Conservation (phyloP, 2,113 vertebrate species). For the Campylomormyrus tamandua region DNA sequence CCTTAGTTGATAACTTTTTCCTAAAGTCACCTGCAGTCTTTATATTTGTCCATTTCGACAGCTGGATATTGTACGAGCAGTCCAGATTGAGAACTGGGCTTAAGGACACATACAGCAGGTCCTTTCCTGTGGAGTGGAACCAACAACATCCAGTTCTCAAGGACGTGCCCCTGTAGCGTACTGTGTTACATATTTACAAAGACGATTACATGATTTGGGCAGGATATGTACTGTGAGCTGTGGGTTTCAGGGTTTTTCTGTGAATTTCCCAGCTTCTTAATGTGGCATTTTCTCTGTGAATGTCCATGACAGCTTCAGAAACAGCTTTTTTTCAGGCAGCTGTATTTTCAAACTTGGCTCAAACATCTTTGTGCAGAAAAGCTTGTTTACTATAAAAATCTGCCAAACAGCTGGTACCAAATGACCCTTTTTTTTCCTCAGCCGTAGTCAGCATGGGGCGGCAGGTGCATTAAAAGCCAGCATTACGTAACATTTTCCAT, state of each 20-base stretch:
- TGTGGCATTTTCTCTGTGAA: neutral
- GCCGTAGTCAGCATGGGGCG: neutral
- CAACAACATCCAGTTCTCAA: neutral
- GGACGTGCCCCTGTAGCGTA: neutral
- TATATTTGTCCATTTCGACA: neutral
- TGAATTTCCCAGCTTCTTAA: neutral
- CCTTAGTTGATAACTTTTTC: neutral
- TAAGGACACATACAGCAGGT: neutral
- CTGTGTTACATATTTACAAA: neutral
- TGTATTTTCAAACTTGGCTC: constrained; percentile 9
- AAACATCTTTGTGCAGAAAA: neutral
- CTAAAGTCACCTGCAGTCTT: neutral
- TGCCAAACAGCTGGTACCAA: constrained; percentile 10
- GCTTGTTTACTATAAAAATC: constrained; percentile 1
- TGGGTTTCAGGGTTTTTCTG: neutral
- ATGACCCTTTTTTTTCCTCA: neutral
- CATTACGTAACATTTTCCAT: constrained; percentile 5
- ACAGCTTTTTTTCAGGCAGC: neutral
- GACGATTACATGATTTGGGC: neutral
- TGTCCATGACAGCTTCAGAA: neutral
- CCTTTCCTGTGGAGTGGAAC: neutral
- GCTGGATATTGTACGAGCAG: neutral
- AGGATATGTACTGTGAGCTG: neutral
- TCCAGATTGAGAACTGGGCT: neutral
- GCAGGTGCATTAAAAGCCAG: constrained; percentile 2